phyloP scores from a whole-genome alignment of 2,888 invertebrate species.

The Drepanosiphum platanoidis region DNA sequence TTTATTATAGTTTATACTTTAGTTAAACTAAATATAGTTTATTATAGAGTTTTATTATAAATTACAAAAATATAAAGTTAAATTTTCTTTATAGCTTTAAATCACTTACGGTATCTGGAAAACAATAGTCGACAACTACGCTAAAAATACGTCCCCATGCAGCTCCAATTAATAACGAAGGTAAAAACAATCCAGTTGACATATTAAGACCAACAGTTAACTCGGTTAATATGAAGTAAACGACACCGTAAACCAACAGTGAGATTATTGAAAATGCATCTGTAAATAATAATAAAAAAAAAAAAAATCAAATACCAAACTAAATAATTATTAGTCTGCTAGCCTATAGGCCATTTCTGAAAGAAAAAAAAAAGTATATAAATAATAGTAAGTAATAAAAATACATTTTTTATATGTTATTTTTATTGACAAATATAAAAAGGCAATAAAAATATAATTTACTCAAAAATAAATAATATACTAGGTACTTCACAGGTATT shows the following conservation, averaged over 20 bases:
- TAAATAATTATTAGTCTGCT: no score
- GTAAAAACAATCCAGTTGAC: constrained; percentile 74
- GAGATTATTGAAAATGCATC: constrained; percentile 67
- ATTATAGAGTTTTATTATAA: no score
- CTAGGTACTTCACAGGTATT: not conserved
- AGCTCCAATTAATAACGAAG: constrained; percentile 73
- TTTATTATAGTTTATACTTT: not conserved
- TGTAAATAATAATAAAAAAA: constrained; percentile 64
- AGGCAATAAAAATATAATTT: no score
- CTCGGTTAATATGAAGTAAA: constrained; percentile 72
- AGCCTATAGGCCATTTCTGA: no score
- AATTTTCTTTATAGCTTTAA: not conserved
- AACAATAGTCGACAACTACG: constrained; percentile 67
- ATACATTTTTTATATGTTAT: not conserved
- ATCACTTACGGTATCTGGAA: constrained; percentile 65
- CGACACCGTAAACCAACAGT: constrained; percentile 69
- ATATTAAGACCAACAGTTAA: constrained; percentile 74
- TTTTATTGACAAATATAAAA: not conserved
- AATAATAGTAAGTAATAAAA: not conserved
- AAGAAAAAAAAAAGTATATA: no score
- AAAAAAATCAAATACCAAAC: not conserved
- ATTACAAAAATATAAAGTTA: not conserved
- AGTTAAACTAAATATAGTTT: not conserved
- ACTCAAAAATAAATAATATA: no score
- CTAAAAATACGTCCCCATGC: constrained; percentile 74